A percentile compares a stretch with the other conserved stretches of the same genome.
These are phyloP conservation scores for Eurytoma adleriae DNA, from an alignment of 2,888 invertebrate genomes.

Conservation along the genomic window DNA sequence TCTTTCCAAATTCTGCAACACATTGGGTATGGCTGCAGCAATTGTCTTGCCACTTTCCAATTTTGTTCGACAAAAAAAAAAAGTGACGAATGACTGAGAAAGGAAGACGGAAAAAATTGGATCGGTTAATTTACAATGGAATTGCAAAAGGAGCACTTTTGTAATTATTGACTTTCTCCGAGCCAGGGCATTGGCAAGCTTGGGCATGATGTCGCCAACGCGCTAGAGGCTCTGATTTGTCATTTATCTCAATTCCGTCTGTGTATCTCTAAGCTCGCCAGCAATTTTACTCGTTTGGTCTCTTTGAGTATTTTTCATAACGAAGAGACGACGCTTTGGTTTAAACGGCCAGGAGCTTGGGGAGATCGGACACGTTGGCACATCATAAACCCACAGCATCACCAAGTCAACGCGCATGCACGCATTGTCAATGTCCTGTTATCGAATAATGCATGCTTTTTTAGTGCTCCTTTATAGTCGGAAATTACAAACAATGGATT, in stretches of 20 bases:
- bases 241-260: conserved; percentile 57
- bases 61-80: conserved; percentile 59
- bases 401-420: conserved; percentile 75
- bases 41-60: conserved; percentile 68
- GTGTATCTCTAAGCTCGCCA: conserved; percentile 50
- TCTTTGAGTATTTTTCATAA: conserved; percentile 40
- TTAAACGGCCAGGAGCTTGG: conserved; percentile 12
- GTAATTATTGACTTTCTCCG: conserved; percentile 71
- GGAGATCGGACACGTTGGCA: conserved; percentile 69
- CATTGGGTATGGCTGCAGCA: conserved; percentile 74
- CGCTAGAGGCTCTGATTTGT: conserved; percentile 64
- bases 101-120: conserved; percentile 54
- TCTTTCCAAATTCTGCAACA: not conserved
- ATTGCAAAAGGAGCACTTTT: conserved; percentile 69
- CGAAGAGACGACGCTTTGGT: conserved; percentile 8
- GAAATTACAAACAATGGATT: conserved; percentile 46
- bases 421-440: conserved; percentile 77
- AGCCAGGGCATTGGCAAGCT: conserved; percentile 95
- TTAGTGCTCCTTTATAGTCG: conserved; percentile 72
- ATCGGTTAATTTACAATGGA: conserved; percentile 59
- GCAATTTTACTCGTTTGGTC: conserved; percentile 49
- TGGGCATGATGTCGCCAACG: conserved; percentile 76
- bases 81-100: conserved; percentile 51
- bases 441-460: conserved; percentile 71
- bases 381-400: conserved; percentile 74